Base-by-base conservation (phyloP, 2,113 vertebrate genomes). In the Ophiodon elongatus region DNA sequence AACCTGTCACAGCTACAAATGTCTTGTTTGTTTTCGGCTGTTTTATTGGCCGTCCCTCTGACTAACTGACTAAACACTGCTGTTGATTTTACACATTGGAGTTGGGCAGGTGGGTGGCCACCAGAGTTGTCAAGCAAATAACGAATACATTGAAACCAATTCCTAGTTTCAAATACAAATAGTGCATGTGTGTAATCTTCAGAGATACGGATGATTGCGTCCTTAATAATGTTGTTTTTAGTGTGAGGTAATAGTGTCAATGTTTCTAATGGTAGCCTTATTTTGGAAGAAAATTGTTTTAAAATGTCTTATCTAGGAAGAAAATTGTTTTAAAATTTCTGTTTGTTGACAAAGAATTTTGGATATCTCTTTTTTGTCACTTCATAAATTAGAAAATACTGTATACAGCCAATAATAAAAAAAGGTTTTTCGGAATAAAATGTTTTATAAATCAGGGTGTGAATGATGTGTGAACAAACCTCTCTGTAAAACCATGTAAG, bases 31-130 rank as follows among this genome's bases (percentile, higher is more conserved):
- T 85, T 69, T 86, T 85, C 56, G 68, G 72, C 47, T 64, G 69
- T 91, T 91, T 94, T 83, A 57, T 79, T 67, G 62, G 54, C 85
- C 65, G 13, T 27, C 83, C 68, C 67, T 50, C 69, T 64, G 43
- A 25, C 69, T 76, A 45, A 76, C 90, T 93, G 88, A 89, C 72
- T 45, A 91, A 93, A 91, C 89, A 87, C 50, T 0, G 15, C 1
- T 81, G 71, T 68, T 77, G 75, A 6, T 65, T 50, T 87, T 27
- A 77, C 65, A 45, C 74, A 0, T 59, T n/a, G 59, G 52, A 41
- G 65, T 10, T 27, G 4, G 29, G 62, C 10, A 8, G 54, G 39
- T 7, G 69, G 31, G 56, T 8, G 75, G 39, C 85, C 91, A 87
- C 80, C 88, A 76, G 33, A 57, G 88, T 85, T 82, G 83, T 29